Conservation (phyloP, 2,797 vertebrate species). For the Linurgus olivaceus region DNA sequence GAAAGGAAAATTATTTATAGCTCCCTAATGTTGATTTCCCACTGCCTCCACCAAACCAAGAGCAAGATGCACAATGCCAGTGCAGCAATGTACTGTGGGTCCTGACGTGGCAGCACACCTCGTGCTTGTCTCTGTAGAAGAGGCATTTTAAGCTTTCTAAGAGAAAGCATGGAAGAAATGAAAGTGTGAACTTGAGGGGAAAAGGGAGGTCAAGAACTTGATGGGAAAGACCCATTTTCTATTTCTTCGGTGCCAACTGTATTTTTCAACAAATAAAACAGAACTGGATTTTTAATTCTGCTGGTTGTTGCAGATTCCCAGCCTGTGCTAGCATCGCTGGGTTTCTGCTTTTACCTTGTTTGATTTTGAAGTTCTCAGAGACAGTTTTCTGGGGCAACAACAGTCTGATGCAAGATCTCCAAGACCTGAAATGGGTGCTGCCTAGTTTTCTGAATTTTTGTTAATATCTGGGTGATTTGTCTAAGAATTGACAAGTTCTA, state of each 20-base stretch:
- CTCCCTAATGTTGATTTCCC: not conserved
- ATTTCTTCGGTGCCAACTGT: not conserved
- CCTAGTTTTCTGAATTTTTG: not conserved
- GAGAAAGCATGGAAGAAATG: not conserved
- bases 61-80: too few relatives aligned
- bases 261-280: not conserved
- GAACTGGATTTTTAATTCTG: not conserved
- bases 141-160: not conserved
- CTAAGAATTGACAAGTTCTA: not conserved
- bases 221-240: not conserved
- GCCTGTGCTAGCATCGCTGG: accelerated
- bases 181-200: not conserved
- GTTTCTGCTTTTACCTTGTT: not conserved
- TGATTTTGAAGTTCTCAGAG: not conserved
- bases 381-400: not conserved
- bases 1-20: not conserved
- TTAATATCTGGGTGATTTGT: not conserved
- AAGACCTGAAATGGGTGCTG: not conserved
- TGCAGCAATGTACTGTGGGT: not conserved
- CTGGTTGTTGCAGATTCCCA: not conserved
- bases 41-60: not conserved
- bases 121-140: not conserved
- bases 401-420: not conserved
- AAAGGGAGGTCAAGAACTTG: not conserved
- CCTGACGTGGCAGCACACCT: not conserved